These are phyloP conservation scores for Acrobasis repandana DNA, from an alignment of 2,888 invertebrate genomes.

Conservation along the genomic window DNA sequence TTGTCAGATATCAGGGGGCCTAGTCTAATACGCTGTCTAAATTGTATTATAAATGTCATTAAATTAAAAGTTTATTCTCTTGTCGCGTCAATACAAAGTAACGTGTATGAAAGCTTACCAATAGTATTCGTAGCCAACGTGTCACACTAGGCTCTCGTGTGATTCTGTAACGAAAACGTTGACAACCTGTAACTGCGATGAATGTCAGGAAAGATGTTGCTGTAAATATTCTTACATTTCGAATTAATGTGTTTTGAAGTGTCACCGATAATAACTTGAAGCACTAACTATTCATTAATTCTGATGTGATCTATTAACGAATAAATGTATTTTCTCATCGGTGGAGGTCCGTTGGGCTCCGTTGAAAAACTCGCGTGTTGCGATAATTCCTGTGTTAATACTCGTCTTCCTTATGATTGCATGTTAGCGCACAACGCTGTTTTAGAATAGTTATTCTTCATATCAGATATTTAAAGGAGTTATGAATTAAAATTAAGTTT, in stretches of 20 bases:
- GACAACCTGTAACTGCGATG: conserved; percentile 3
- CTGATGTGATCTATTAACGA: conserved; percentile 63
- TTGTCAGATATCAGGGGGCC: no score
- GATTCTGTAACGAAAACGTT: background rate
- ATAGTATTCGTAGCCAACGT: no score
- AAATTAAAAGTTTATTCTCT: no score
- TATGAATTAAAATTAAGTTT: conserved; percentile 48
- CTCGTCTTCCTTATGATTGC: conserved; percentile 74
- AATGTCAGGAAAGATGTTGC: conserved; percentile 33
- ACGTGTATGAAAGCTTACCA: no score
- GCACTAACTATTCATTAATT: conserved; percentile 68
- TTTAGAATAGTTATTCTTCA: conserved; percentile 70
- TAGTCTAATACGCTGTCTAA: no score
- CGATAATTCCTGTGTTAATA: conserved; percentile 52
- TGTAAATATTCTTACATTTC: conserved; percentile 78
- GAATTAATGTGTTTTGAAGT: conserved; percentile 68
- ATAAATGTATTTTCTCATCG: conserved; percentile 51
- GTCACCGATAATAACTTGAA: conserved; percentile 66
- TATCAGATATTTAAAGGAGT: conserved; percentile 70
- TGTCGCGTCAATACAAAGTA: no score
- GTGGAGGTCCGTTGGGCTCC: conserved; percentile 50
- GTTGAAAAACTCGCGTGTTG: conserved; percentile 68
- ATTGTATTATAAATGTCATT: no score
- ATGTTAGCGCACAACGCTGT: conserved; percentile 74
- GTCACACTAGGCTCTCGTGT: no score